Evolutionary conservation across 2,888 invertebrate species (phyloP), one percentile per base, ranked within the genome.

Genomic region (Netelia melanura): DNA sequence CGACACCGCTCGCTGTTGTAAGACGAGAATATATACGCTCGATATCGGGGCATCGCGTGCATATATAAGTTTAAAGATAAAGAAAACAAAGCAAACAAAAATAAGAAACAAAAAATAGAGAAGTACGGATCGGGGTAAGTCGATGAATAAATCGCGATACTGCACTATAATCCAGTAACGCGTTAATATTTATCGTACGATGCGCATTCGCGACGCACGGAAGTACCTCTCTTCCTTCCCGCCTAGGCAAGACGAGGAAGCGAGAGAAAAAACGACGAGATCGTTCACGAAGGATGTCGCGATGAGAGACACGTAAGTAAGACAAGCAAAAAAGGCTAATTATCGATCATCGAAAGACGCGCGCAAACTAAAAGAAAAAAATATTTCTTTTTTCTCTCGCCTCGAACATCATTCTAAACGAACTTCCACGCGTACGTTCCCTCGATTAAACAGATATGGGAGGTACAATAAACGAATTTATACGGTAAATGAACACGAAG

Each of bases 391-490:
- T 30, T 30, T 38, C 71, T 83, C 54, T 79, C 82, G 70, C 48
- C 81, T 58, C 65, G 65, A 75, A 71, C 30, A 82, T 79, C 17
- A 85, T 85, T 85, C 82, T 85, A 82, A 85, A 85, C 58, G 64
- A 70, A 62, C 77, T 85, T 79, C 82, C 75, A 81, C 48, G 62
- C 68, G 81, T 77, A 71, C 23, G 52, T 68, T 56, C 77, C 72
- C 67, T 52, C 72, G 65, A 48, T 67, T 17, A 72, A 72, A 25
- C 54, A 74, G 25, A 58, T 54, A 71, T 52, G 78, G 82, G 78
- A 82, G 82, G 82, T 85, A 85, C 82, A 79, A 82, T 82, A 81
- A 30, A 85, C 82, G 85, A 85, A 85, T 85, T 85, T 85, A 85
- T 82, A 85, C 82, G 85, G 68, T 71, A 64, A 54, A 11, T 11